Percentiles rank a stretch among this genome's conserved stretches.
Evolutionary conservation across 2,888 invertebrate species (phyloP).

Genomic region (Pyrgus malvae): DNA sequence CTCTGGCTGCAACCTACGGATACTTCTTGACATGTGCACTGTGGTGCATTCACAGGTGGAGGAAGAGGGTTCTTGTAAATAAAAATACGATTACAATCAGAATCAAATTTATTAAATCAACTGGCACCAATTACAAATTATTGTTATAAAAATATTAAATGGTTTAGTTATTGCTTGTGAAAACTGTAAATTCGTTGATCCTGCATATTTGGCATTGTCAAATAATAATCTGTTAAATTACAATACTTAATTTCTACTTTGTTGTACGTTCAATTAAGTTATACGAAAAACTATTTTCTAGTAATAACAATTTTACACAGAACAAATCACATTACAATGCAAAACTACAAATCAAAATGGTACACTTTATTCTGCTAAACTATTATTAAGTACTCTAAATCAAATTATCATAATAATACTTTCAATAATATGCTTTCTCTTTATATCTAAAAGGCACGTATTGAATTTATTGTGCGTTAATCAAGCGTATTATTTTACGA

Average conservation of each 20-base stretch:
- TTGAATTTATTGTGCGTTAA: conserved; percentile 2
- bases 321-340: too few relatives aligned
- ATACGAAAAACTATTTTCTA: too few relatives aligned
- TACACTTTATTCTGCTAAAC: background rate
- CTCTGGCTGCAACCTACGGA: too few relatives aligned
- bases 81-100: conserved; percentile 2
- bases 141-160: conserved; percentile 8
- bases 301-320: too few relatives aligned
- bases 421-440: conserved; percentile 42
- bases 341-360: background rate
- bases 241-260: too few relatives aligned
- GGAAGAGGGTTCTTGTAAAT: background rate
- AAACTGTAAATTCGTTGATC: background rate
- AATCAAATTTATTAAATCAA: conserved; percentile 28
- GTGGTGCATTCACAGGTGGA: too few relatives aligned
- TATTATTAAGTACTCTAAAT: conserved; percentile 55
- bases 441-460: conserved; percentile 1
- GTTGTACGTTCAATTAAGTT: too few relatives aligned
- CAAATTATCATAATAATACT: conserved; percentile 55
- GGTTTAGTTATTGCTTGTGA: background rate
- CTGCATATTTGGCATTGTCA: background rate
- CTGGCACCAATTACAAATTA: conserved; percentile 22
- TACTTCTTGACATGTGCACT: too few relatives aligned
- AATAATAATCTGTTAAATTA: background rate
- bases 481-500: background rate